These are phyloP conservation scores for Morphnarchus princeps DNA, from an alignment of 2,113 vertebrate genomes.

Conservation along the genomic window DNA sequence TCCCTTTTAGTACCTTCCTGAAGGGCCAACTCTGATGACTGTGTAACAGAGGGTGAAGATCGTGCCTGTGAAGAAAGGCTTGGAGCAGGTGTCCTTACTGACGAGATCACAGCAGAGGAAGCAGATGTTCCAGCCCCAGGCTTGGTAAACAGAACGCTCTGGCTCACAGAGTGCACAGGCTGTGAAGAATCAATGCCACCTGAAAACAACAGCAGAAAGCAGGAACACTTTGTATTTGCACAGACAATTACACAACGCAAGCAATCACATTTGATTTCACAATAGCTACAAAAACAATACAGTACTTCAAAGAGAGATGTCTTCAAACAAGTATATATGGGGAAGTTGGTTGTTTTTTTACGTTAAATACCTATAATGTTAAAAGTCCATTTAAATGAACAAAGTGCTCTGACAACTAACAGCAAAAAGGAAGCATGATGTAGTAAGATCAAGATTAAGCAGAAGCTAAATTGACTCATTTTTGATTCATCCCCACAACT, in stretches of 20 bases:
- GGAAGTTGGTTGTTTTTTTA: background rate
- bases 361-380: background rate
- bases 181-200: conserved; percentile 52
- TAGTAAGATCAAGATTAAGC: background rate
- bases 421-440: background rate
- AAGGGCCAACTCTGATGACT: conserved; percentile 19
- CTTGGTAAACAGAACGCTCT: conserved; percentile 46
- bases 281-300: background rate
- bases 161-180: conserved; percentile 28
- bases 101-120: conserved; percentile 11
- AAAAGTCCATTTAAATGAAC: background rate
- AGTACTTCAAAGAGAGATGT: background rate
- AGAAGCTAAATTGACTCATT: background rate
- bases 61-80: conserved; percentile 21
- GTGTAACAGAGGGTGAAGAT: conserved; percentile 15
- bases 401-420: background rate
- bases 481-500: background rate
- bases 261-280: background rate
- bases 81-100: conserved; percentile 33
- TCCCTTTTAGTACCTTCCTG: conserved; percentile 71
- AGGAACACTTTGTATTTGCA: conserved; percentile 9
- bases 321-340: background rate
- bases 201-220: conserved; percentile 16
- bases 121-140: conserved; percentile 23
- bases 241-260: background rate